Percentiles rank a stretch among this genome's conserved stretches.
These are phyloP conservation scores for Amphipyra tragopoginis DNA, from an alignment of 2,888 invertebrate genomes.

Conservation along the genomic window DNA sequence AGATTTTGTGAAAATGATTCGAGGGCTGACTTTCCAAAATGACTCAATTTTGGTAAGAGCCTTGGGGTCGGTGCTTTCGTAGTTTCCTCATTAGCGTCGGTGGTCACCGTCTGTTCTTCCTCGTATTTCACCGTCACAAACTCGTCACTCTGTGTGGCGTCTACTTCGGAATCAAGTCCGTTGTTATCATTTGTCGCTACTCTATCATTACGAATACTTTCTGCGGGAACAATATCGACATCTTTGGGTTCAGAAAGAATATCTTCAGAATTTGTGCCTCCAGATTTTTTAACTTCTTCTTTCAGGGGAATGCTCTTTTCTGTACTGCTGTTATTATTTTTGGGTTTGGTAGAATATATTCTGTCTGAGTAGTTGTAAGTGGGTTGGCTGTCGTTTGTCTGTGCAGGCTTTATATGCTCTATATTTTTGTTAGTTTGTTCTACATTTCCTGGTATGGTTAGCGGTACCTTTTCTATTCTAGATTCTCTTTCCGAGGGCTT, in stretches of 20 bases:
- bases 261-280: constrained; percentile 8
- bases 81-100: constrained; percentile 52
- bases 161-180: constrained; percentile 56
- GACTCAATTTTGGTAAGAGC: constrained; percentile 76
- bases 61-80: constrained; percentile 63
- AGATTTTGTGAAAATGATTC: constrained; percentile 70
- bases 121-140: constrained; percentile 61
- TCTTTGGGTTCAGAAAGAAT: constrained; percentile 18
- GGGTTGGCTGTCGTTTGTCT: constrained; percentile 15
- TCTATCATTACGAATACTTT: constrained; percentile 37
- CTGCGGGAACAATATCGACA: constrained; percentile 43
- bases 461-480: constrained; percentile 71
- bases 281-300: constrained; percentile 7
- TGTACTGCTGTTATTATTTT: constrained; percentile 27
- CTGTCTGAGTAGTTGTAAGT: constrained; percentile 46
- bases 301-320: constrained; percentile 21
- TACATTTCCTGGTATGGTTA: constrained; percentile 62
- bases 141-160: constrained; percentile 57
- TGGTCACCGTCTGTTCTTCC: constrained; percentile 54
- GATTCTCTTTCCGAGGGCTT: constrained; percentile 57
- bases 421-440: constrained; percentile 3
- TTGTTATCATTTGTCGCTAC: constrained; percentile 40
- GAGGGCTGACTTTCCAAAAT: constrained; percentile 68
- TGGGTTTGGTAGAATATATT: constrained; percentile 44
- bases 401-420: constrained; percentile 3